These are phyloP conservation scores for Mormyrus lacerda DNA, from an alignment of 2,113 vertebrate genomes.

Conservation along the genomic window DNA sequence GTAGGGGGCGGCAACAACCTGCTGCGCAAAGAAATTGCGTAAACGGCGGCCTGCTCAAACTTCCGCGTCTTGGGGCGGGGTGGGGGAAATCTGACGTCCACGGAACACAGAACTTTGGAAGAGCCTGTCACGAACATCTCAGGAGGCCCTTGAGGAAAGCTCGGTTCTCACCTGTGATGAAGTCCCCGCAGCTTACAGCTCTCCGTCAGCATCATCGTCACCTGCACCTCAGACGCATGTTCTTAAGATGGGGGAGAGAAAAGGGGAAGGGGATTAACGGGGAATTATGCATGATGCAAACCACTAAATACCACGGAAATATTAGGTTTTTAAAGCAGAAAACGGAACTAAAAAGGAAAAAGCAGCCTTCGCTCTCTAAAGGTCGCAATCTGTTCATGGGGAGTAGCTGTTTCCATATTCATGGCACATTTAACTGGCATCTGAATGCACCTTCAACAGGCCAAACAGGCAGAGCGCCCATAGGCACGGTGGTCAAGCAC, in stretches of 20 bases:
- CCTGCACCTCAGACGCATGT: constrained; percentile 92
- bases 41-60: not conserved
- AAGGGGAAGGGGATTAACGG: not conserved
- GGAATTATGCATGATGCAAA: not conserved
- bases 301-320: not conserved
- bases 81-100: not conserved
- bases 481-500: not conserved
- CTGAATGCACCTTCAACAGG: not conserved
- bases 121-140: not conserved
- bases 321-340: not conserved
- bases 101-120: not conserved
- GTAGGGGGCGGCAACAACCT: not conserved
- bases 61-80: too few species aligned
- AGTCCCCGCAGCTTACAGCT: constrained; percentile 95
- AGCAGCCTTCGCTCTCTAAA: not conserved
- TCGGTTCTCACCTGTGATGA: constrained; percentile 79
- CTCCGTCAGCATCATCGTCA: constrained; percentile 98
- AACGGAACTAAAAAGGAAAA: not conserved
- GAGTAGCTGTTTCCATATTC: not conserved
- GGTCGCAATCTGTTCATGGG: not conserved
- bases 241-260: constrained; percentile 55
- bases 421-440: not conserved
- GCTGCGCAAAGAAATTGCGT: not conserved
- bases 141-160: not conserved
- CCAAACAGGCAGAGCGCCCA: not conserved